These are phyloP conservation scores for Chirona hameri DNA, from an alignment of 2,888 invertebrate genomes.

Conservation along the genomic window DNA sequence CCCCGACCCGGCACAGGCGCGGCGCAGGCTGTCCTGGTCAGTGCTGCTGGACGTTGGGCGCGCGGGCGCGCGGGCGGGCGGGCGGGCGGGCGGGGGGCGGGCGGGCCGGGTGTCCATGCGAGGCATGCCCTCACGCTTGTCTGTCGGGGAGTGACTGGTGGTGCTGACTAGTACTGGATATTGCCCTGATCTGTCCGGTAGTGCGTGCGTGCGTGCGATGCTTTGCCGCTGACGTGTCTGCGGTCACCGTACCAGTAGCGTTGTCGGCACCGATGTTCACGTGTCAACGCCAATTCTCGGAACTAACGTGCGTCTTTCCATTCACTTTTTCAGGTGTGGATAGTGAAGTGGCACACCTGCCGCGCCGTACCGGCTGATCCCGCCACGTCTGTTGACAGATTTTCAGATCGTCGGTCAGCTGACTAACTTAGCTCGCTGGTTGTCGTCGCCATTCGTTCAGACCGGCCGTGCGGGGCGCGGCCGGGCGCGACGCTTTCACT, in stretches of 20 bases:
- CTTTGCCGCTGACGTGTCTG: neutral
- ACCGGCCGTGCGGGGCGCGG: neutral
- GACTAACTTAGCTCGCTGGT: conserved; percentile 9
- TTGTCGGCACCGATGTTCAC: neutral
- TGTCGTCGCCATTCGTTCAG: neutral
- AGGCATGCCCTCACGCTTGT: neutral
- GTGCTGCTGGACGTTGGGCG: too few relatives aligned
- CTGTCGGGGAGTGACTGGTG: neutral
- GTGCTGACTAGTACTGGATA: neutral
- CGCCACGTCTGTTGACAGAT: conserved; percentile 22
- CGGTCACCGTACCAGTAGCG: neutral
- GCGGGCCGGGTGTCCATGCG: neutral
- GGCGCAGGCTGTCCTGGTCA: neutral
- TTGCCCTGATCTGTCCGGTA: neutral
- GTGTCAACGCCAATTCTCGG: neutral
- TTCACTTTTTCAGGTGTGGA: conserved; percentile 25
- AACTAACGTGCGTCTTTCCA: neutral
- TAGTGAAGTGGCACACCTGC: neutral
- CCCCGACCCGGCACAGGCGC: neutral
- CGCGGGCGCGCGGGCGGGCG: too few relatives aligned
- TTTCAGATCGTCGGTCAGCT: conserved; percentile 26
- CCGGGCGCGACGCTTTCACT: too few relatives aligned
- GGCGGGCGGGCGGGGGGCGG: too few relatives aligned
- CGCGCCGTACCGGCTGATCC: neutral
- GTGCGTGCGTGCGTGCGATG: neutral